Percentiles rank a stretch among this genome's conserved stretches.
Evolutionary conservation across 1,140 invertebrate genomes (phyloP).

Genomic region (Acyrthosiphon pisum): DNA sequence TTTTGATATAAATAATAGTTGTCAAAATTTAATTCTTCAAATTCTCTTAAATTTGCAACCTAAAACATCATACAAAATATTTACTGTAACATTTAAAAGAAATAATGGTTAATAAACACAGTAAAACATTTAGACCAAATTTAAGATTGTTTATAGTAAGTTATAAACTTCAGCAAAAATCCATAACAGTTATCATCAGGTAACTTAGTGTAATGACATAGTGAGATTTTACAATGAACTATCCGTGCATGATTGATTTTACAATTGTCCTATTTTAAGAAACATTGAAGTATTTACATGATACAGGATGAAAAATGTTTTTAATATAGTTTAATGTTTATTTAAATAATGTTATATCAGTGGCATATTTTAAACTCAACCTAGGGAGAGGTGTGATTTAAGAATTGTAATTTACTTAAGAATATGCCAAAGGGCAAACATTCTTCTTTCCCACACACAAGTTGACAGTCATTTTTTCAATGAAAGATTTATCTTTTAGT

Average conservation of each 20-base stretch:
- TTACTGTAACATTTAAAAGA: neutral
- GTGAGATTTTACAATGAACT: neutral
- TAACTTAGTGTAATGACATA: no score
- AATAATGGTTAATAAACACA: neutral
- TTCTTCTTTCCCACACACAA: no score
- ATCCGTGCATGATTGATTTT: neutral
- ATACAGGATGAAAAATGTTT: no score
- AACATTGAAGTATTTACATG: neutral
- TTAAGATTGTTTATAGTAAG: neutral
- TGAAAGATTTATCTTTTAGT: no score
- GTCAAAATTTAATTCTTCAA: constrained; percentile 83
- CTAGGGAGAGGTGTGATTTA: no score
- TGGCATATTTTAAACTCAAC: no score
- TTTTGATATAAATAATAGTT: constrained; percentile 81
- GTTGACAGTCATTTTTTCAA: no score
- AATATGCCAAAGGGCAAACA: no score
- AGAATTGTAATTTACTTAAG: no score
- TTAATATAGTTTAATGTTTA: no score
- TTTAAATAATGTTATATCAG: no score
- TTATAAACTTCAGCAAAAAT: neutral
- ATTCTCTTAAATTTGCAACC: constrained; percentile 89
- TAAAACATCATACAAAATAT: constrained; percentile 63
- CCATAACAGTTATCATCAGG: neutral
- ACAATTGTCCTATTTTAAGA: neutral
- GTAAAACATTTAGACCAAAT: neutral